Base-by-base conservation (phyloP, 1,140 invertebrate genomes). In the Apis dorsata region DNA sequence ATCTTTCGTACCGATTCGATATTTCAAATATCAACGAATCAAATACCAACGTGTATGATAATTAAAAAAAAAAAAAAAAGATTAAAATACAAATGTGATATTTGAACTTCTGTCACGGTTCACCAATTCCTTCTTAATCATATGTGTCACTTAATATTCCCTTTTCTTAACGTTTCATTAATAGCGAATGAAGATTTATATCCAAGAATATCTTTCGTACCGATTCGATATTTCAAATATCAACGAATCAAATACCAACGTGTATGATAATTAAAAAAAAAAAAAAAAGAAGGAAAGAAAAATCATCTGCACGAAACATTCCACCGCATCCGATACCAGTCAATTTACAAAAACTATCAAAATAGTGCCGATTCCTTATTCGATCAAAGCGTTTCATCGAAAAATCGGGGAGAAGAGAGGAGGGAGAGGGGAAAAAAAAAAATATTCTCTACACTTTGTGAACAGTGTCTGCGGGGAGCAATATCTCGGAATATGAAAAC, bases 401-500 rank as follows among this genome's bases (percentile, higher is more conserved):
- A 69, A 21, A 51, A 44, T 4, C 2, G 13, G 2, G 5, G 7
- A 17, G 12, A 44, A 49, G 8, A 51, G 21, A 8, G 10, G 17
- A 21, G 13, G 49, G 28, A 51, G n/a, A 51, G 24, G 3, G 17
- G 24, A 57, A 28, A 13, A 4, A n/a, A 51, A 68, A 71, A 71
- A 51, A 21, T 77, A 17, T 7, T 28, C 11, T 17, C 12, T 53
- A 76, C 57, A 60, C 63, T 70, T 71, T 59, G 55, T 21, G 28
- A 34, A 21, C 5, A n/a, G 51, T 1, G 15, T 28, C 63, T 28
- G 12, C 24, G 10, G 28, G 9, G 8, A 57, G 44, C 77, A 71
- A 79, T 79, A 71, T 71, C 66, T 44, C 63, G 24, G 51, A 60
- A 70, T 79, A 79, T 78, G 59, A 73, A 73, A 70, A 57, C 55